A percentile compares a stretch with the other conserved stretches of the same genome.
phyloP scores from a whole-genome alignment of 2,888 invertebrate species.

The Cordilura impudica region DNA sequence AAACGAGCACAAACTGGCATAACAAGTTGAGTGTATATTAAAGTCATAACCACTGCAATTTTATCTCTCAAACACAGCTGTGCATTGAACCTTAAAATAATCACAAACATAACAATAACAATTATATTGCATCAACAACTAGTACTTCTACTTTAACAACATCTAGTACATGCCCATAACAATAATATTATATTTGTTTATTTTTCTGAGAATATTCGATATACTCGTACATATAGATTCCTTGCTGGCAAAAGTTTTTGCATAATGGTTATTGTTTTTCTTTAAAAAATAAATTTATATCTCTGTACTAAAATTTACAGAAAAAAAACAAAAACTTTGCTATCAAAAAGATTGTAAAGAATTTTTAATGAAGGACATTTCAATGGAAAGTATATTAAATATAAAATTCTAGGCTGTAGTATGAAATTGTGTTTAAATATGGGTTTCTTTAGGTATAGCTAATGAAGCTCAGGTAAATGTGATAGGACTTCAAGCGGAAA shows the following conservation, averaged over 20 bases:
- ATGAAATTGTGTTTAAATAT: too few species aligned
- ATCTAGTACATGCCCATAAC: slow-evolving; percentile 5
- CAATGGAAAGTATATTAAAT: too few species aligned
- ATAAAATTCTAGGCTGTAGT: too few species aligned
- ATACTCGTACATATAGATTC: neutral
- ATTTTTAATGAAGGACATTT: neutral
- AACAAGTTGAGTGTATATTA: slow-evolving; percentile 17
- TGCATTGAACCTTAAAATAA: slow-evolving; percentile 75
- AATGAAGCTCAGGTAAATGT: too few species aligned
- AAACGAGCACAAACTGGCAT: neutral
- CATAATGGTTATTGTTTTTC: slow-evolving; percentile 14
- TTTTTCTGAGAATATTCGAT: neutral
- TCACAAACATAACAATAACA: slow-evolving; percentile 74
- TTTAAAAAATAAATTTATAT: neutral
- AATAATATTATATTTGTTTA: neutral
- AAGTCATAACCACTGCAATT: slow-evolving; percentile 57
- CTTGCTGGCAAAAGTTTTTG: slow-evolving; percentile 50
- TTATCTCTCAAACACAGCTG: slow-evolving; percentile 64
- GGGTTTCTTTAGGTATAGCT: too few species aligned
- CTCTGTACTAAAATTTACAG: too few species aligned
- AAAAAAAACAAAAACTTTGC: too few species aligned
- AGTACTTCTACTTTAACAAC: neutral
- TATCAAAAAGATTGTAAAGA: neutral
- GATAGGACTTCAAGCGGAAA: too few species aligned
- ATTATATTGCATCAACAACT: slow-evolving; percentile 67